Base-by-base conservation (phyloP, 2,888 invertebrate species). In the Pseudococcus jackbeardsleyi region DNA sequence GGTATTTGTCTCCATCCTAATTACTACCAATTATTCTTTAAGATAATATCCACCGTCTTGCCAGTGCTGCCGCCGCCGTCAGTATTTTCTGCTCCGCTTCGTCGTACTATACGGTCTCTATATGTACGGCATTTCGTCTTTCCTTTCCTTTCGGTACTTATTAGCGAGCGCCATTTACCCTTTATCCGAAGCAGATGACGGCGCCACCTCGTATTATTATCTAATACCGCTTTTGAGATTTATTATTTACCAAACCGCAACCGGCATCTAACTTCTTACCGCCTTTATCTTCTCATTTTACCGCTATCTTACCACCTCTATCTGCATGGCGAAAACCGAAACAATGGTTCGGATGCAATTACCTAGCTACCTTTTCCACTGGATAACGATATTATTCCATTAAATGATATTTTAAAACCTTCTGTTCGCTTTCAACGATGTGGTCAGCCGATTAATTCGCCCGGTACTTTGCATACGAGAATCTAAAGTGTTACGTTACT, bases 1-100 rank as follows among this genome's bases (percentile, higher is more conserved):
- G 87, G 87, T 87, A 87, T 87, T 87, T 87, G 87, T 87, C 88
- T 84, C 85, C 88, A 85, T 85, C 85, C 85, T 88, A 88, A 88
- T 88, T 88, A 85, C 88, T 88, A 88, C 85, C 88, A 88, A 88
- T 88, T 88, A 88, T 85, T 88, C 88, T 88, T 88, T 88, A 88
- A 88, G 88, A 88, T 88, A 88, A 88, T 88, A 88, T 87, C 87
- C 87, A 79, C 87, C 87, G 86, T 86, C 86, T 86, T 86, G 59
- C 86, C 33, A 39, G 54, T 54, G 59, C 85, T 50, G 59, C 33
- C 26, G 11, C 42, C 68, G 19, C 26, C 26, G 26, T 33, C 54
- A 19, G 68, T 86, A 26, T 86, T 85, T 86, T 54, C 85, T 59
- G 48, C 33, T 85, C 42, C 11, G 33, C 42, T 19, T 84, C 54